Evolutionary conservation across 2,113 vertebrate species (phyloP), one percentile per base, ranked within the genome.

Genomic region (Lynx canadensis): DNA sequence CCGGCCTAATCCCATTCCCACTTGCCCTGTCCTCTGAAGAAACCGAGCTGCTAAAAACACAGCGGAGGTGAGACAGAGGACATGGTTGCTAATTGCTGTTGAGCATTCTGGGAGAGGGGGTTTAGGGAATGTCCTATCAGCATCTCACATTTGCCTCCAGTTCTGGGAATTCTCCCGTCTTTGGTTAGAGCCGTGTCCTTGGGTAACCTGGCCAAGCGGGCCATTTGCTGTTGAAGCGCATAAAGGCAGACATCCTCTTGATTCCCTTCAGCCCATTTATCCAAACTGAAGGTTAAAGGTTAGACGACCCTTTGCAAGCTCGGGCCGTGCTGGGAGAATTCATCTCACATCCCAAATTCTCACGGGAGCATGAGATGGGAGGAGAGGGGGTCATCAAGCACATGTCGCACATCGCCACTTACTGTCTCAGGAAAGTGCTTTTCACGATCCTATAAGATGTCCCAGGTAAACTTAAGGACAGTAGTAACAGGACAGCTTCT

Each of bases 51-150:
- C 91, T 95, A 66, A 89, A 97, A 97, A 90, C 91, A 36, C 33
- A 57, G 89, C 2, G 11, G 57, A 94, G 87, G 90, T 85, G 95
- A 97, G 78, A 60, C 95, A 27, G 57, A 97, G 97, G 96, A 83
- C 33, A 0, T 4, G 63, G 78, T 63, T 95, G 94, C 96, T 94
- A 90, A 94, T 63, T 94, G 96, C 87, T 60, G 5, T 23, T 0
- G 66, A 50, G 92, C 81, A 89, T 82, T 85, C 65, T 87, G 33
- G 96, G 97, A 94, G 85, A 23, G 76, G 80, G 69, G 80, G 12
- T 69, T 36, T 45, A 50, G 66, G 96, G 81, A 45, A 92, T 27
- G 88, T 81, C 76, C 82, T 89, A 38, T 33, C 80, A 29, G 76
- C 48, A 8, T 50, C 45, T 69, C 11, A 1, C 33, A 18, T 85